Evolutionary conservation across 1,140 invertebrate species (phyloP).

Genomic region (Lordiphosa collinella): DNA sequence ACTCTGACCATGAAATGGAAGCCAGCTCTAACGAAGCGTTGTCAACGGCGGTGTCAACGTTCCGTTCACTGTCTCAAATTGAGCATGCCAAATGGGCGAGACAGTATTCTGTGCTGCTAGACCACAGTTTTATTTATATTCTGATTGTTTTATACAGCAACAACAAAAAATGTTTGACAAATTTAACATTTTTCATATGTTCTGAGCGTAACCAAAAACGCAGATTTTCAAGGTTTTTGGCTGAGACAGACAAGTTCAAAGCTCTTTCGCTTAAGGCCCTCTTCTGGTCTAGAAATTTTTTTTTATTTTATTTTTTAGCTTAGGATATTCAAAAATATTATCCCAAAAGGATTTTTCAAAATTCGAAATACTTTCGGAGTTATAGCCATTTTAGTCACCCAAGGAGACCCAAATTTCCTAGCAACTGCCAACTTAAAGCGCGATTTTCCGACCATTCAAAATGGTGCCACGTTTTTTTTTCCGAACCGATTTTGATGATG

Average conservation of each 20-base stretch:
- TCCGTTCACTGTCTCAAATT: slow-evolving; percentile 60
- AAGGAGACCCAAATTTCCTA: no score
- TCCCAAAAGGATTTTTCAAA: no score
- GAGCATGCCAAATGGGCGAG: slow-evolving; percentile 58
- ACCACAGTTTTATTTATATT: background rate
- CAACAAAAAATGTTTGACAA: slow-evolving; percentile 10
- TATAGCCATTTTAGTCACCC: no score
- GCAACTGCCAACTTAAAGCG: no score
- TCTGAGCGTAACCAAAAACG: no score
- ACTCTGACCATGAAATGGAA: slow-evolving; percentile 3
- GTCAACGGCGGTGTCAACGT: slow-evolving; percentile 41
- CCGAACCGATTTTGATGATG: no score
- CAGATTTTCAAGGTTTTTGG: slow-evolving; percentile 14
- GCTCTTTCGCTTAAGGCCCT: slow-evolving; percentile 9
- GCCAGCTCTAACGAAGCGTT: slow-evolving; percentile 17
- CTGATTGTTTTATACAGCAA: slow-evolving; percentile 19
- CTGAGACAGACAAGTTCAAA: slow-evolving; percentile 11
- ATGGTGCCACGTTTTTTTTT: no score
- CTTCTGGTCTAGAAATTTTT: no score
- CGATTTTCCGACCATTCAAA: no score
- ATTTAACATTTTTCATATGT: background rate
- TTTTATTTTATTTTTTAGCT: no score
- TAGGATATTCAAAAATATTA: no score
- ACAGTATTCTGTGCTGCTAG: slow-evolving; percentile 4
- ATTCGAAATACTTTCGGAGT: no score